Percentiles rank a stretch among this genome's conserved stretches.
phyloP scores from a whole-genome alignment of 2,113 vertebrate species.

The Platysternon megacephalum region DNA sequence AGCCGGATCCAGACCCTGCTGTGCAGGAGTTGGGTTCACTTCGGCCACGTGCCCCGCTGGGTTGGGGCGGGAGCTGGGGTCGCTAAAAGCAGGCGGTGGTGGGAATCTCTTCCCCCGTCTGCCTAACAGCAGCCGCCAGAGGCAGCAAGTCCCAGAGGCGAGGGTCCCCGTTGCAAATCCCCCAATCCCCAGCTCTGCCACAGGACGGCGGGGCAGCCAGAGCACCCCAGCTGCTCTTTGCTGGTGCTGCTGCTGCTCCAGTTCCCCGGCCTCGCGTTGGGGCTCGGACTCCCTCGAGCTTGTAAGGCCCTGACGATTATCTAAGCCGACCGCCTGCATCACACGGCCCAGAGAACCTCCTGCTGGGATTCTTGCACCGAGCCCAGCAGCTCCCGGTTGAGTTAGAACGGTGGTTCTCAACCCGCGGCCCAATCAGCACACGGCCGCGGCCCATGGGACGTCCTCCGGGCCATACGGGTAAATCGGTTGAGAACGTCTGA shows the following conservation, averaged over 20 bases:
- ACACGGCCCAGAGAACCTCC: not conserved
- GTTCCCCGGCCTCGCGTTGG: not conserved
- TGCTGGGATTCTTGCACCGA: not conserved
- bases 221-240: not conserved
- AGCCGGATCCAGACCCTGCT: not conserved
- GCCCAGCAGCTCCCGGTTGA: rapidly evolving
- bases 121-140: not conserved
- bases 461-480: no score
- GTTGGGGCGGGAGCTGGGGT: no score
- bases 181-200: not conserved
- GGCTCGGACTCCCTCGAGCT: not conserved
- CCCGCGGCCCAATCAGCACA: no score
- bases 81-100: not conserved
- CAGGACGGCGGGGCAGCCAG: not conserved
- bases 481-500: rapidly evolving
- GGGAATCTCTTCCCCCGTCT: not conserved
- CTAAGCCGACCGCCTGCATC: not conserved
- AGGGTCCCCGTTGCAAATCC: not conserved
- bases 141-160: not conserved
- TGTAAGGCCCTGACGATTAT: not conserved
- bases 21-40: not conserved
- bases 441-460: no score
- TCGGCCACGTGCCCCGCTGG: not conserved
- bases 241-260: not conserved
- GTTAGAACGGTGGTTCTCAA: rapidly evolving